phyloP scores from a whole-genome alignment of 2,888 invertebrate genomes.

The Eurytoma californica region DNA sequence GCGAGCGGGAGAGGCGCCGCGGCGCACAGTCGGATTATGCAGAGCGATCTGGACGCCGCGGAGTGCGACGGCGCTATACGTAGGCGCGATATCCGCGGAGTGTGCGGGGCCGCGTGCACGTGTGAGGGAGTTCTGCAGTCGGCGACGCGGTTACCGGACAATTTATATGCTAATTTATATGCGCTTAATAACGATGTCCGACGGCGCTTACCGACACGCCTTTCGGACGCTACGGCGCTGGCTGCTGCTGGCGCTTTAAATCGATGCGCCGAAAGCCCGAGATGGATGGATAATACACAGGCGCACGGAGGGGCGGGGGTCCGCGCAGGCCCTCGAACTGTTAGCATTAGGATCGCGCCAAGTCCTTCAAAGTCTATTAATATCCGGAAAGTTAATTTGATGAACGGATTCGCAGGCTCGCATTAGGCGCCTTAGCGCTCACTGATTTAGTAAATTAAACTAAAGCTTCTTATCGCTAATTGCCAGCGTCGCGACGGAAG shows the following conservation, averaged over 20 bases:
- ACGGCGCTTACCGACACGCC: slow-evolving; percentile 73
- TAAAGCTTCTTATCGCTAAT: slow-evolving; percentile 31
- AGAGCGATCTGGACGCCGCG: neutral
- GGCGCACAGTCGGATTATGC: slow-evolving; percentile 4
- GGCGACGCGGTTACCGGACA: slow-evolving; percentile 66
- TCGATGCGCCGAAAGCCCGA: slow-evolving; percentile 62
- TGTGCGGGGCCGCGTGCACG: slow-evolving; percentile 65
- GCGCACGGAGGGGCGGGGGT: neutral
- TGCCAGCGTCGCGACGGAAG: neutral
- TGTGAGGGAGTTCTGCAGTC: slow-evolving; percentile 49
- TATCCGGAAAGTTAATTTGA: slow-evolving; percentile 51
- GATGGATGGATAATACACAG: slow-evolving; percentile 27
- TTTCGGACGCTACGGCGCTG: slow-evolving; percentile 65
- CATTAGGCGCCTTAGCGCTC: neutral
- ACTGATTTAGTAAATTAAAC: neutral
- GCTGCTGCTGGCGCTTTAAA: slow-evolving; percentile 61
- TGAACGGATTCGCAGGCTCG: neutral
- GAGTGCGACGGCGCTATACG: neutral
- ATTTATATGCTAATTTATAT: slow-evolving; percentile 75
- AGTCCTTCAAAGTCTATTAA: slow-evolving; percentile 54
- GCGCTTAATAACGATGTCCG: slow-evolving; percentile 75
- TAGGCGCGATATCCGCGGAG: slow-evolving; percentile 60
- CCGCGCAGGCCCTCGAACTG: slow-evolving; percentile 17
- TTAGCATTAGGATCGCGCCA: slow-evolving; percentile 16
- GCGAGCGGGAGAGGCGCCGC: neutral